Evolutionary conservation across 2,113 vertebrate species (phyloP), one percentile per base, ranked within the genome.

Genomic region (Lucifuga dentata): DNA sequence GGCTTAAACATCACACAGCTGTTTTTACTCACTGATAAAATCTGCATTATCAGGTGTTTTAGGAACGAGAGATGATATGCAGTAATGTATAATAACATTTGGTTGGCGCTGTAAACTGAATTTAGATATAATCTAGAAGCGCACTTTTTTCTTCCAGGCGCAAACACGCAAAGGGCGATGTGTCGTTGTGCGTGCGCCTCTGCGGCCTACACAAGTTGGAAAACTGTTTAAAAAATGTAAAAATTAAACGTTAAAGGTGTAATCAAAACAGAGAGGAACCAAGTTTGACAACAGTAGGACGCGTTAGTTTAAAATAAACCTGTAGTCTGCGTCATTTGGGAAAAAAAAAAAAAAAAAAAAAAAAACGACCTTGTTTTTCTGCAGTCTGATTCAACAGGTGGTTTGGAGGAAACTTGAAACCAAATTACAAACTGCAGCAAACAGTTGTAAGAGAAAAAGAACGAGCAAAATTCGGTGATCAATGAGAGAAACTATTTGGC

Each of bases 321-420:
- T 5, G 7, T 5, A 35, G 26, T 55, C 36, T 48, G 35, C 2
- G 12, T 11, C 33, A 11, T 24, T 48, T 11, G 21, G 21, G 12
- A 24, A 48, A n/a, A n/a, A n/a, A n/a, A n/a, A n/a, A n/a, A n/a
- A n/a, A n/a, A n/a, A n/a, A n/a, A n/a, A n/a, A n/a, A 5, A 9
- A n/a, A 41, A 21, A 43, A 66, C 53, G 58, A 49, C 45, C 52
- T 11, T 43, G 2, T 49, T 10, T 11, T 23, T 53, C 4, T n/a
- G 16, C 53, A 26, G 17, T 33, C 11, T 2, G 17, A 6, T 16
- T 29, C 51, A 79, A 87, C 87, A 87, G 81, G 83, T 87, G 81
- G 38, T 35, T 58, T 1, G 1, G 56, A 64, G 59, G 32, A 71
- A 78, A 74, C 67, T 73, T 71, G 17, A 5, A 44, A 45, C 38